Conservation (phyloP, 2,888 invertebrate species). For the Eubasilissa splendida region DNA sequence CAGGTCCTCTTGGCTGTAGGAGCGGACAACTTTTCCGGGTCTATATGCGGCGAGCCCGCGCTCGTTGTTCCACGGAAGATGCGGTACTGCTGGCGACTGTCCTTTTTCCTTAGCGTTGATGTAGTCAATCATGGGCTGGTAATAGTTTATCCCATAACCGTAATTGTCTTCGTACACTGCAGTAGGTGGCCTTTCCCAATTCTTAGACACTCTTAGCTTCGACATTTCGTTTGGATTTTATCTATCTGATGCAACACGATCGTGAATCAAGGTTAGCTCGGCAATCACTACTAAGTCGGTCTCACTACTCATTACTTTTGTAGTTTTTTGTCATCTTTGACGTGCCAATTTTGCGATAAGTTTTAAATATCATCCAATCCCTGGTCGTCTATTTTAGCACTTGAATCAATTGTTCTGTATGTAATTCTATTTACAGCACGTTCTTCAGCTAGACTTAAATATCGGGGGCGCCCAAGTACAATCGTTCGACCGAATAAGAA, state of each 20-base stretch:
- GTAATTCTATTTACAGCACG: conserved; percentile 53
- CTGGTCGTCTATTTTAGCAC: conserved; percentile 37
- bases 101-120: conserved; percentile 79
- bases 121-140: conserved; percentile 91
- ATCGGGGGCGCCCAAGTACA: conserved; percentile 14
- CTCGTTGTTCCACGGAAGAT: conserved; percentile 83
- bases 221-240: conserved; percentile 20
- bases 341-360: conserved; percentile 67
- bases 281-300: conserved; percentile 64
- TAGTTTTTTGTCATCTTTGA: conserved; percentile 65
- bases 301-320: conserved; percentile 65
- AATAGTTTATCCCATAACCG: conserved; percentile 87
- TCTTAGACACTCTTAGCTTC: conserved; percentile 60
- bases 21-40: conserved; percentile 75
- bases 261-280: conserved; percentile 63
- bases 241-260: conserved; percentile 55
- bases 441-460: conserved; percentile 49
- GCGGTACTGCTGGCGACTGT: conserved; percentile 69
- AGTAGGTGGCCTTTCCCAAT: conserved; percentile 76
- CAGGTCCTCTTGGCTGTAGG: conserved; percentile 80
- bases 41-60: conserved; percentile 79
- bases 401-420: conserved; percentile 38
- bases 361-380: conserved; percentile 36
- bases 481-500: no score
- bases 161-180: conserved; percentile 87